These are phyloP conservation scores for Pterostichus madidus DNA, from an alignment of 2,888 invertebrate genomes.

Conservation along the genomic window DNA sequence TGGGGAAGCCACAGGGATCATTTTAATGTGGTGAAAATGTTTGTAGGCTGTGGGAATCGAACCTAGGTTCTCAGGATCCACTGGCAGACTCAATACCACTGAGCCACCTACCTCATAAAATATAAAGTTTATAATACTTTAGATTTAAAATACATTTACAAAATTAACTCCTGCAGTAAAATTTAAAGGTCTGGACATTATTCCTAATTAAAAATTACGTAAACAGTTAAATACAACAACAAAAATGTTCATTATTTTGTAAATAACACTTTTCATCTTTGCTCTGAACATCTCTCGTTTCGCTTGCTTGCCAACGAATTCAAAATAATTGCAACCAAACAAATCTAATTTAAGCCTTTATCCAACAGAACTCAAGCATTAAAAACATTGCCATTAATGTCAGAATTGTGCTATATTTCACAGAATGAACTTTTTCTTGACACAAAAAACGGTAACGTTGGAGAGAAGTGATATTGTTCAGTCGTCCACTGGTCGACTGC, in stretches of 20 bases:
- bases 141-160: neutral
- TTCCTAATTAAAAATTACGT: neutral
- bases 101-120: no score
- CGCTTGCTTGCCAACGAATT: constrained; percentile 21
- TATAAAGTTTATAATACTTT: no score
- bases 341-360: constrained; percentile 28
- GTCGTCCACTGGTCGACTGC: no score
- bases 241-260: neutral
- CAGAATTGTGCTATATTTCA: constrained; percentile 19
- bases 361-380: neutral
- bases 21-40: no score
- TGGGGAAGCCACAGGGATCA: no score
- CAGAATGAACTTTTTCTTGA: constrained; percentile 8
- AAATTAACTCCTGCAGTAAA: neutral
- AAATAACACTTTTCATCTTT: neutral
- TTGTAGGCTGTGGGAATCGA: no score
- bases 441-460: neutral
- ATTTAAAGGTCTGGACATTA: neutral
- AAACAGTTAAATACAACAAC: neutral
- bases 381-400: constrained; percentile 24
- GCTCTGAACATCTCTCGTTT: neutral
- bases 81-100: no score
- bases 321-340: constrained; percentile 35
- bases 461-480: no score
- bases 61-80: no score